Base-by-base conservation (phyloP, 2,113 vertebrate species). In the Melanerpes formicivorus region DNA sequence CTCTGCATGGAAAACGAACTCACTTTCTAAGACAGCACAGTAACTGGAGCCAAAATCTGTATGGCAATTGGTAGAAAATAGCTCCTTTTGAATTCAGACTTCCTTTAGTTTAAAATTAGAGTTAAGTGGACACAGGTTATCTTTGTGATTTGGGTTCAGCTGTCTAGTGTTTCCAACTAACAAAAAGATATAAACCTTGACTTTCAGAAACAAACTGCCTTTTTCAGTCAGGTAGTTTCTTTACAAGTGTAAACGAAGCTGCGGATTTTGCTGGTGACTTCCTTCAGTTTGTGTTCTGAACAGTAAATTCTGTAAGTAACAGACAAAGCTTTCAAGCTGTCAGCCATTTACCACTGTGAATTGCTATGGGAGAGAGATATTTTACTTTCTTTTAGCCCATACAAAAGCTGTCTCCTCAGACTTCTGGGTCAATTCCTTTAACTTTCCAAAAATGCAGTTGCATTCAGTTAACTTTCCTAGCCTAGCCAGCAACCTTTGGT, bases 351-450 rank as follows among this genome's bases (percentile, higher is more conserved):
- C 34, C 11, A 26, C 40, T 89, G 75, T 59, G 69, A 90, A 80
- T 75, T 5, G 5, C 58, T 88, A 76, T 81, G 55, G 44, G 50
- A 91, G 34, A 62, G 85, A 80, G 48, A 59, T 83, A 87, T 46
- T 90, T 85, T 67, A 55, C 58, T 87, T 89, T 56, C 29, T 78
- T 89, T 83, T 46, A 83, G 80, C 62, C 44, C 6, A 1, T 75
- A 86, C 44, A 87, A 80, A 90, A 78, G 44, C 69, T 59, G 54
- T 64, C 56, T 83, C 18, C 62, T 91, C 48, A 79, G 63, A 50
- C 76, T 93, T 71, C 59, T 79, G 42, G 40, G 87, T 86, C 82
- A 89, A 69, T 94, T 93, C 58, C 72, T 90, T 91, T 80, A 83
- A 74, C 69, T 78, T 85, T 71, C 40, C 6, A 77, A 90, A 92